Conservation (phyloP, 2,113 vertebrate species). For the Speoplatyrhinus poulsoni region DNA sequence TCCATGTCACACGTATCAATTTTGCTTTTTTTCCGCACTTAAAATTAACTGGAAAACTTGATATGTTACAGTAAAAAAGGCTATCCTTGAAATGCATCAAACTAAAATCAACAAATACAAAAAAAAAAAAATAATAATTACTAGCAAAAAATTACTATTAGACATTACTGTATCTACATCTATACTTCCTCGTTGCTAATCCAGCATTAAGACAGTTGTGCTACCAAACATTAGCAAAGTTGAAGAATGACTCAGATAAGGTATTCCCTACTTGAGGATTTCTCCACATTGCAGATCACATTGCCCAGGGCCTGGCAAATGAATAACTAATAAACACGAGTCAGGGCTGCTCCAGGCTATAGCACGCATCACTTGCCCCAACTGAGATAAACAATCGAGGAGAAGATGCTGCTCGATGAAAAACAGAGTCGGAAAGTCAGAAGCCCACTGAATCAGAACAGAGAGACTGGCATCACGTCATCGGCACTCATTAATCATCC, state of each 20-base stretch:
- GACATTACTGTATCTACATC: background rate
- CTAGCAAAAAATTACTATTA: too few relatives aligned
- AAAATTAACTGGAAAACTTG: background rate
- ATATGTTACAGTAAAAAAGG: background rate
- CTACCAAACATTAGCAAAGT: constrained; percentile 37
- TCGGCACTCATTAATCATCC: constrained; percentile 48
- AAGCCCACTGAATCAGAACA: constrained; percentile 59
- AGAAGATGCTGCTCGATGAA: constrained; percentile 16
- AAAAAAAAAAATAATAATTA: too few relatives aligned
- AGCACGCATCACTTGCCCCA: constrained; percentile 63
- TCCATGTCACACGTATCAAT: background rate
- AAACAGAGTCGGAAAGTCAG: constrained; percentile 39
- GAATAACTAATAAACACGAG: constrained; percentile 72
- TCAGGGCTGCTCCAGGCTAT: constrained; percentile 61
- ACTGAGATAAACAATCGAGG: constrained; percentile 62
- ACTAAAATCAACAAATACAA: background rate
- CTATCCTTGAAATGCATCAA: background rate
- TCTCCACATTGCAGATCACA: constrained; percentile 50
- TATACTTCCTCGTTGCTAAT: constrained; percentile 11
- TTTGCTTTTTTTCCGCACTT: background rate
- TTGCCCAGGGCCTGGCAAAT: constrained; percentile 61
- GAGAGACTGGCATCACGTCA: constrained; percentile 39
- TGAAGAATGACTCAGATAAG: constrained; percentile 36
- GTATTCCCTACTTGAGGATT: constrained; percentile 52
- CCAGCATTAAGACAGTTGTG: constrained; percentile 12